Evolutionary conservation across 2,888 invertebrate species (phyloP).

Genomic region (Drosophila quinaria): DNA sequence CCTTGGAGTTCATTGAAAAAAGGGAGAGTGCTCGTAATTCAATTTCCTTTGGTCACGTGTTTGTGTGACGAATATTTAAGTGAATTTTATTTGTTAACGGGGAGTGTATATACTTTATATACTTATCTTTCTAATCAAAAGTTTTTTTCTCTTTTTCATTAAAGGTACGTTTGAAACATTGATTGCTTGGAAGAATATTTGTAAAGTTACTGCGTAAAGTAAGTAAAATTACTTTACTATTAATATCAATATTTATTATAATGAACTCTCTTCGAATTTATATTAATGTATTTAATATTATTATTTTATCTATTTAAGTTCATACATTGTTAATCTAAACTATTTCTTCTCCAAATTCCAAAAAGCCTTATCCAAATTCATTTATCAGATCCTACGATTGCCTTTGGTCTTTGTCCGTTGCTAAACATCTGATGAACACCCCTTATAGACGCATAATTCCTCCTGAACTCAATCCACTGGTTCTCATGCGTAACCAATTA

Average conservation of each 20-base stretch:
- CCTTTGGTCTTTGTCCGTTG: not conserved
- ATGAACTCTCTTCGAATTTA: too few species aligned
- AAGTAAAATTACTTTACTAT: not conserved
- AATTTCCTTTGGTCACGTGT: constrained; percentile 64
- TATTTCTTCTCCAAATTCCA: too few species aligned
- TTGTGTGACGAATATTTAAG: constrained; percentile 79
- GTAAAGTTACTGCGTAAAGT: not conserved
- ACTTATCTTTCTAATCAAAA: constrained; percentile 27
- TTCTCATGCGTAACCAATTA: constrained; percentile 78
- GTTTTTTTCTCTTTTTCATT: constrained; percentile 40
- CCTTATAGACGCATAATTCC: constrained; percentile 22
- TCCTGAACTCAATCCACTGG: constrained; percentile 26
- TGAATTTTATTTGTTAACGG: constrained; percentile 47
- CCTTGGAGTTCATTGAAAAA: constrained; percentile 2
- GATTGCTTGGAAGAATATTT: not conserved
- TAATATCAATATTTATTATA: not conserved
- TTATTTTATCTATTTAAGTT: not conserved
- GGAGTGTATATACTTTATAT: not conserved
- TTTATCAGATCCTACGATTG: constrained; percentile 11
- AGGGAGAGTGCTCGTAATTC: constrained; percentile 48
- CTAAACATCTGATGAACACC: constrained; percentile 6
- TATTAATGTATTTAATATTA: not conserved
- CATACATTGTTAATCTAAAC: not conserved
- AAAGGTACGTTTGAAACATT: constrained; percentile 49
- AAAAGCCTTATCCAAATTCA: not conserved